Percentiles rank a stretch among this genome's conserved stretches.
These are phyloP conservation scores for Aurelia coerulea DNA, from an alignment of 30 jellyfish, hydroid and myxozoan species.

Conservation along the genomic window DNA sequence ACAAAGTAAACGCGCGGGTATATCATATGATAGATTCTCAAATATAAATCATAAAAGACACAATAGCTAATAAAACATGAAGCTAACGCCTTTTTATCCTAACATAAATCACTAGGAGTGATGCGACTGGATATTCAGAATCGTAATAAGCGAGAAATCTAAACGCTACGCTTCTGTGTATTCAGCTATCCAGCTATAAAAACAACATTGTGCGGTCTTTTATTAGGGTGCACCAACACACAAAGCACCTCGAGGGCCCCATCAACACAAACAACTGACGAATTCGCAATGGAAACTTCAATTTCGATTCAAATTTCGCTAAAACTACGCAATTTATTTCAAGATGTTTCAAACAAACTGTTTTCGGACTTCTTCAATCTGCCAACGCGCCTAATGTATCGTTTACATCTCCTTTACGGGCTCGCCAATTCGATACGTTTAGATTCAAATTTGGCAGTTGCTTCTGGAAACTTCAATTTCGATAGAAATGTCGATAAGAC, in stretches of 20 bases:
- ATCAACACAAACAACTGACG: slow-evolving; percentile 47
- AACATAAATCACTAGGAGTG: slow-evolving; percentile 22
- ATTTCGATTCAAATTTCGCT: too few relatives aligned
- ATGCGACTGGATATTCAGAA: slow-evolving; percentile 18
- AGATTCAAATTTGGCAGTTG: too few relatives aligned
- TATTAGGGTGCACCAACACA: slow-evolving; percentile 17
- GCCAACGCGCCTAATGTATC: too few relatives aligned
- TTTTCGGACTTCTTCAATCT: too few relatives aligned
- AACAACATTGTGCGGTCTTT: slow-evolving; percentile 33
- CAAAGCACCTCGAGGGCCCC: slow-evolving; percentile 66
- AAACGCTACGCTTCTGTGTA: slow-evolving; percentile 37
- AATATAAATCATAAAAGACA: not conserved
- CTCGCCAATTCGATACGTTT: too few relatives aligned
- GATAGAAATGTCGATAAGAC: too few relatives aligned
- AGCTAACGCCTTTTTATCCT: not conserved
- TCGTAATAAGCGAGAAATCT: slow-evolving; percentile 9
- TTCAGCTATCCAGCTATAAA: slow-evolving; percentile 55
- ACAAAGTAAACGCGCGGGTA: too few relatives aligned
- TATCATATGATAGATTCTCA: not conserved
- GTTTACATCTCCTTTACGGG: too few relatives aligned
- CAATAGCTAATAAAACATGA: not conserved
- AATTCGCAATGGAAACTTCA: slow-evolving; percentile 26
- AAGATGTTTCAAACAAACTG: not conserved
- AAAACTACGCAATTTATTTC: too few relatives aligned
- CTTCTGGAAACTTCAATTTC: too few relatives aligned